Base-by-base conservation (phyloP, 2,888 invertebrate species). In the Cyclophora albipunctata region DNA sequence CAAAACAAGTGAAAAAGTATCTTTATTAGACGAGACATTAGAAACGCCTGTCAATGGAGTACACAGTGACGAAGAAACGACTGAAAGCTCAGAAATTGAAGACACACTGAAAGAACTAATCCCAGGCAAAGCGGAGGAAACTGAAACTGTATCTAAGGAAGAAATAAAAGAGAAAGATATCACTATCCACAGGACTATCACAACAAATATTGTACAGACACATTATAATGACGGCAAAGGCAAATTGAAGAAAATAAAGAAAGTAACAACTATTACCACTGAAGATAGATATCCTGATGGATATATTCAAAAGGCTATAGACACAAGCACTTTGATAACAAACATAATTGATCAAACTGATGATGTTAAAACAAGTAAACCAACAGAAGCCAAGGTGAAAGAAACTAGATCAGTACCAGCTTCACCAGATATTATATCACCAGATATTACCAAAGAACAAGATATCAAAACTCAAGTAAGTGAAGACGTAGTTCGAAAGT, bases 1-100 rank as follows among this genome's bases (percentile, higher is more conserved):
- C 37, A 84, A 81, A 62, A 84, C 80, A 3, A 83, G 73, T 62
- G 84, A 85, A 72, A 86, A 81, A 58, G 69, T 81, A 42, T 78
- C 81, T 7, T 59, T 82, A 2, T 34, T 70, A 7, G 86, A 88
- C 63, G 75, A 82, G 59, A 57, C 47, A 49, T 46, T 77, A 6
- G 57, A 59, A 40, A 49, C 63, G 4, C 42, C 57, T 5, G 62
- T 66, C 3, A 54, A 56, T 46, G 51, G 53, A 49, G 40, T 58
- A 48, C 45, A 49, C 45, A 45, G 52, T 53, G 54, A 64, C 49
- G 57, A 64, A 42, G 60, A 52, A 59, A 42, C 47, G 4, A 48
- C 45, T 40, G 47, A 53, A 7, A 48, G 48, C 3, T 47, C 46
- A 20, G 50, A 58, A 40, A 52, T 50, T 3, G 47, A 59, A 34